Evolutionary conservation across 2,797 vertebrate species (phyloP).

Genomic region (Danio kyathit): DNA sequence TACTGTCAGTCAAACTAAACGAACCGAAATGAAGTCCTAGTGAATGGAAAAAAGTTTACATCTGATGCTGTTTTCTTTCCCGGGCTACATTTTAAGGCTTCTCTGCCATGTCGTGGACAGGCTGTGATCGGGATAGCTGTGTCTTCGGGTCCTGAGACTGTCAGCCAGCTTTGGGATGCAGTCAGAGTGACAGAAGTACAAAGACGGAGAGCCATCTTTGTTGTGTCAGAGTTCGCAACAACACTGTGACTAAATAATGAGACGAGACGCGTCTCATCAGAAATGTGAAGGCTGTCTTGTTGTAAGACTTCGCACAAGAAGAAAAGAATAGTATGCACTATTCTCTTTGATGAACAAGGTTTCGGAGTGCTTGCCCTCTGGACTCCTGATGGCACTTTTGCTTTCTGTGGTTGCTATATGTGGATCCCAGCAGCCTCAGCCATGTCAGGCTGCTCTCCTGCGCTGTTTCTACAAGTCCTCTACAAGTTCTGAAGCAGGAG

Average conservation of each 20-base stretch:
- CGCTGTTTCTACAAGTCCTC: constrained; percentile 10
- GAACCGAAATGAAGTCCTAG: constrained; percentile 8
- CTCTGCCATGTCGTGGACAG: not conserved
- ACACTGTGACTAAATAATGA: constrained; percentile 43
- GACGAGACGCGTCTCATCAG: constrained; percentile 51
- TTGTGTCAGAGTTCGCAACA: constrained; percentile 46
- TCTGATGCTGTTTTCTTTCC: constrained; percentile 23
- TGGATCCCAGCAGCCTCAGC: constrained; percentile 6
- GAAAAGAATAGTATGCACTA: constrained; percentile 51
- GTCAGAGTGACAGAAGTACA: constrained; percentile 55
- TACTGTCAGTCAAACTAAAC: constrained; percentile 50
- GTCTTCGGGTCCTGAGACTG: constrained; percentile 31
- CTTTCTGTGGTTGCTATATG: constrained; percentile 32
- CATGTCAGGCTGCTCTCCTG: not conserved
- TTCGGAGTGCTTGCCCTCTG: constrained; percentile 40
- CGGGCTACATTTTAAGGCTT: not conserved
- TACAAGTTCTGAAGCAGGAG: constrained; percentile 12
- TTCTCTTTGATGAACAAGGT: constrained; percentile 61
- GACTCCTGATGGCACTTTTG: constrained; percentile 45
- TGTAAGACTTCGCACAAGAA: constrained; percentile 56
- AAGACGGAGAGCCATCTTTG: constrained; percentile 58
- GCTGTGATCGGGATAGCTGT: constrained; percentile 33
- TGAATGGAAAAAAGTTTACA: constrained; percentile 39
- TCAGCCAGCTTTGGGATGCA: constrained; percentile 41
- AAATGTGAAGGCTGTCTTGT: constrained; percentile 54